Base-by-base conservation (phyloP, 2,797 vertebrate genomes). In the Typhlichthys subterraneus region DNA sequence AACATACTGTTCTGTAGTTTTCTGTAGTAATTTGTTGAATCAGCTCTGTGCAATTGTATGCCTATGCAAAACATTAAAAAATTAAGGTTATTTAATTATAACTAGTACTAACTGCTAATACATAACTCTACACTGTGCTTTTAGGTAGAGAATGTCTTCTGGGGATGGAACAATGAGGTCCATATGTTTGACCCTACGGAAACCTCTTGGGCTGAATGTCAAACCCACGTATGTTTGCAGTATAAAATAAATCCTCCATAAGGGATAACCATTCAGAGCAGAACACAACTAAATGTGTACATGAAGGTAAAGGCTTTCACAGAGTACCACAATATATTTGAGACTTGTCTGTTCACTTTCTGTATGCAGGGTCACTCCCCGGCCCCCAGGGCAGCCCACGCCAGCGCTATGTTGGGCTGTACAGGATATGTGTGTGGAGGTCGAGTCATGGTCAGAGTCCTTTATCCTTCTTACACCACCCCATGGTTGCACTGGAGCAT, bases 151-250 rank as follows among this genome's bases (percentile, higher is more conserved):
- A 92, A 95, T 59, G 87, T 96, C 59, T 95, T 94, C 83, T 98
- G 95, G 95, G 97, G 97, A 15, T 99, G 97, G 96, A 97, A 97
- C 77, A 98, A 95, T 38, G 97, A 99, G 74, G 92, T 97, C 72
- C 95, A 98, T 61, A 75, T 95, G 29, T 99, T 98, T 93, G 94
- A 99, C 74, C 94, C 95, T 42, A 81, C 63, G 19, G 82, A 87
- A 51, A 80, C 87, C 70, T 90, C 89, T 17, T 99, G 96, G 97
- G 91, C 77, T 84, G 92, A 96, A 76, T 94, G 95, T 38, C 65
- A 82, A 64, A 94, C 94, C 59, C 86, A 89, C 57, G 96, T 96
- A 85, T 91, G 92, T 60, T 8, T n/a, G 5, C n/a, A 7, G 13
- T 5, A 42, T 7, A 42, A 42, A 42, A 29, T 29, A 29, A 29